These are phyloP conservation scores for Bicyclus anynana DNA, from an alignment of 1,140 invertebrate genomes.

Conservation along the genomic window DNA sequence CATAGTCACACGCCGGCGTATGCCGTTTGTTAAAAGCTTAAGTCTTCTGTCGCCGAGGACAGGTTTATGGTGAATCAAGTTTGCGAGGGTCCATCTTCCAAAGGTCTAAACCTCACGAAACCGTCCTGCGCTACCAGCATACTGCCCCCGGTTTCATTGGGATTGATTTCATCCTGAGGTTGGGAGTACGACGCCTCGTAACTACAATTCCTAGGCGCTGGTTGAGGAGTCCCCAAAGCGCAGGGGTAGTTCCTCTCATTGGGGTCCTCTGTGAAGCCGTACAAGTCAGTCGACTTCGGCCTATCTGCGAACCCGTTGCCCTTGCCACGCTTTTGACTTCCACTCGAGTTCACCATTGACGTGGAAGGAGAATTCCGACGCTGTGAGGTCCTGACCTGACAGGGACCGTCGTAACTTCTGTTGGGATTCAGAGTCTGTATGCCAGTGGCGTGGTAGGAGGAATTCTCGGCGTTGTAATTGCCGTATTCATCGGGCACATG, in stretches of 20 bases:
- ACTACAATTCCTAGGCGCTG: slow-evolving; percentile 53
- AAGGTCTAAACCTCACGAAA: slow-evolving; percentile 87
- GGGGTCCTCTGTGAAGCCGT: slow-evolving; percentile 77
- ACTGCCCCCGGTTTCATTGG: slow-evolving; percentile 67
- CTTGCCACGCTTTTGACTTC: slow-evolving; percentile 71
- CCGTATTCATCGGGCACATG: slow-evolving; percentile 69
- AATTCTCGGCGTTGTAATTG: slow-evolving; percentile 69
- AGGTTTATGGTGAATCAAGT: slow-evolving; percentile 71
- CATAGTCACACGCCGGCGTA: background rate
- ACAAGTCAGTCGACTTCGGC: slow-evolving; percentile 77
- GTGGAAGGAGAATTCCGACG: slow-evolving; percentile 68
- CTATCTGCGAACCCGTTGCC: slow-evolving; percentile 61
- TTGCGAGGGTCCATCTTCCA: slow-evolving; percentile 79
- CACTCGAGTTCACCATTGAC: slow-evolving; percentile 66
- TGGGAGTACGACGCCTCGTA: slow-evolving; percentile 70
- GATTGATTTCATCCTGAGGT: slow-evolving; percentile 61
- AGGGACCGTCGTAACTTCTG: slow-evolving; percentile 60
- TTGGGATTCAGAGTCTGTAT: slow-evolving; percentile 74
- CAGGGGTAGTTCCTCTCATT: slow-evolving; percentile 69
- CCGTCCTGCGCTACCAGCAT: slow-evolving; percentile 92
- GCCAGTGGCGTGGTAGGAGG: slow-evolving; percentile 72
- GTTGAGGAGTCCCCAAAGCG: slow-evolving; percentile 49
- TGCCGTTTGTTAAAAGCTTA: slow-evolving; percentile 41
- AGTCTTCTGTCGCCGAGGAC: slow-evolving; percentile 49
- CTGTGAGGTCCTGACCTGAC: slow-evolving; percentile 59